Evolutionary conservation across 2,797 vertebrate genomes (phyloP), one percentile per base, ranked within the genome.

Genomic region (Diglossa cyanea): DNA sequence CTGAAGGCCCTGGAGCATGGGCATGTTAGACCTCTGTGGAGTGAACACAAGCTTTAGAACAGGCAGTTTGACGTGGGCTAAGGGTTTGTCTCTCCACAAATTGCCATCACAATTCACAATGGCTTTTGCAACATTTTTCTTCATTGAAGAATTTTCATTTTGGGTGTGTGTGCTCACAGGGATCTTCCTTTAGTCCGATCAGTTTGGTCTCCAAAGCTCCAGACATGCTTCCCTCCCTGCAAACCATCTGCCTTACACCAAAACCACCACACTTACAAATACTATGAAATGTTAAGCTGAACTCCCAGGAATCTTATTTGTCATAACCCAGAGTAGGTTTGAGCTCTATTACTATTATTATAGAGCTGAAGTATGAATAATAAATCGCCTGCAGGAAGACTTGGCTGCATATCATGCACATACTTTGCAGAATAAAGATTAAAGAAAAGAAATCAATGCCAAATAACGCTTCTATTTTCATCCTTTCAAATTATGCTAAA

Each of bases 381-480:
- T 87, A 82, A 96, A 75, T 63, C 1, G 25, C 47, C 66, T 88
- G 62, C 62, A 86, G 80, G 55, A 87, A 28, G 65, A 58, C 72
- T 92, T 97, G 90, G 88, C 92, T 94, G 61, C 35, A 35, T 76
- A 68, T 71, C 0, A 0, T 65, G 58, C 42, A 47, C 80, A 55
- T 80, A 83, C 40, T 77, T 91, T 54, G 62, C 61, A 92, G 66
- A 83, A 65, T 50, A 90, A 80, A 94, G 88, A 94, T 86, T 72
- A 90, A 96, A 89, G 84, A 91, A 72, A 82, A 94, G 61, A 21
- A 13, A 61, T 57, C 86, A 87, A 94, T 92, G 91, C 70, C 70
- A 88, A 86, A 79, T 84, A 92, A 62, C 78, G 65, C 87, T 55
- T 94, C 91, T 96, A 26, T 96, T 97, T 97, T 96, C 94, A 93